These are phyloP conservation scores for Leiothrix lutea DNA, from an alignment of 2,113 vertebrate genomes.

Conservation along the genomic window DNA sequence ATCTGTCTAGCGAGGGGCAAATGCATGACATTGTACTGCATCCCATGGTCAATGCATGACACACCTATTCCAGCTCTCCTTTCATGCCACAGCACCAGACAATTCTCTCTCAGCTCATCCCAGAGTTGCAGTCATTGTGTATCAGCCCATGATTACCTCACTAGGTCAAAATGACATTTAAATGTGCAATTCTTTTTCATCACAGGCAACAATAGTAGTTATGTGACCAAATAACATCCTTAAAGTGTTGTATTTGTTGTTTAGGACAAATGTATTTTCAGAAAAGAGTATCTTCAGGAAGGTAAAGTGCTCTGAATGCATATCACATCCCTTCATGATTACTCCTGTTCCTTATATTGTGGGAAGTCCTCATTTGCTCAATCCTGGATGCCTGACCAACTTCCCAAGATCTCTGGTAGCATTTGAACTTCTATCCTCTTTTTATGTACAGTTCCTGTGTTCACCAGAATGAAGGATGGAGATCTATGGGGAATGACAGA, in stretches of 20 bases:
- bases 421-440: background rate
- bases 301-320: background rate
- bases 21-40: background rate
- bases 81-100: background rate
- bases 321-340: background rate
- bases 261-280: background rate
- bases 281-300: background rate
- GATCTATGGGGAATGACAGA: background rate
- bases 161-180: background rate
- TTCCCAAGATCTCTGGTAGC: background rate
- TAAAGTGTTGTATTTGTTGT: background rate
- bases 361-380: background rate
- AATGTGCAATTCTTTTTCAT: background rate
- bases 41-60: background rate
- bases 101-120: background rate
- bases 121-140: background rate
- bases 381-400: background rate
- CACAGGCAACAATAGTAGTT: background rate
- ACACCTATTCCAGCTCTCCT: background rate
- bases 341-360: background rate
- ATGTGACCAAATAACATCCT: background rate
- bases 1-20: background rate
- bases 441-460: background rate
- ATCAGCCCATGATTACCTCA: background rate
- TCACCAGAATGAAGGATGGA: background rate